Percentiles rank a stretch among this genome's conserved stretches.
Evolutionary conservation across 2,888 invertebrate genomes (phyloP).

Genomic region (Stramonita haemastoma): DNA sequence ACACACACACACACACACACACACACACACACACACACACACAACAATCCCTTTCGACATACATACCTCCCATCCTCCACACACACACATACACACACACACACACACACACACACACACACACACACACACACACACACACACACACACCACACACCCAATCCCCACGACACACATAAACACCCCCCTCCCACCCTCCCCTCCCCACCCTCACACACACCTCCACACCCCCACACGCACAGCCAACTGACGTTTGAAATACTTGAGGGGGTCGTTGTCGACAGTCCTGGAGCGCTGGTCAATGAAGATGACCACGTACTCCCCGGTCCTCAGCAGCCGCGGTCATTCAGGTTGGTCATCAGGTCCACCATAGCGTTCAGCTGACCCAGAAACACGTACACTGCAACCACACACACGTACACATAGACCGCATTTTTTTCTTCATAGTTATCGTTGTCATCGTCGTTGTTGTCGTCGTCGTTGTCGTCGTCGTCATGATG

Average conservation of each 20-base stretch:
- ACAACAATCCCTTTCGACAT: too few species aligned
- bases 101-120: too few species aligned
- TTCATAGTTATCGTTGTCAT: too few species aligned
- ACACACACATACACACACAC: too few species aligned
- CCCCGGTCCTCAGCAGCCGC: conserved; percentile 87
- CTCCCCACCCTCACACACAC: not conserved
- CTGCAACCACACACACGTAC: conserved; percentile 80
- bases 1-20: too few species aligned
- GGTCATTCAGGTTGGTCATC: conserved; percentile 86
- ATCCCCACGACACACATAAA: not conserved
- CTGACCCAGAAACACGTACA: conserved; percentile 93
- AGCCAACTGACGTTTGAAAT: conserved; percentile 69
- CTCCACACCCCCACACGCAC: not conserved
- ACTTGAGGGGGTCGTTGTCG: conserved; percentile 67
- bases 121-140: not conserved
- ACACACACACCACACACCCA: not conserved
- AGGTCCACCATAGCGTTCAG: conserved; percentile 91
- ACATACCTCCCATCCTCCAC: too few species aligned
- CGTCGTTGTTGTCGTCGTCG: too few species aligned
- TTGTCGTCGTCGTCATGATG: too few species aligned
- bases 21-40: too few species aligned
- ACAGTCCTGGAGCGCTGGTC: conserved; percentile 85
- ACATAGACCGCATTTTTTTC: not conserved
- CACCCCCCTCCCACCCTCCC: not conserved
- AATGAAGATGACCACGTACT: conserved; percentile 86